A percentile compares a stretch with the other conserved stretches of the same genome.
Conservation (phyloP, 2,888 invertebrate genomes). For the Epiblema foenella region DNA sequence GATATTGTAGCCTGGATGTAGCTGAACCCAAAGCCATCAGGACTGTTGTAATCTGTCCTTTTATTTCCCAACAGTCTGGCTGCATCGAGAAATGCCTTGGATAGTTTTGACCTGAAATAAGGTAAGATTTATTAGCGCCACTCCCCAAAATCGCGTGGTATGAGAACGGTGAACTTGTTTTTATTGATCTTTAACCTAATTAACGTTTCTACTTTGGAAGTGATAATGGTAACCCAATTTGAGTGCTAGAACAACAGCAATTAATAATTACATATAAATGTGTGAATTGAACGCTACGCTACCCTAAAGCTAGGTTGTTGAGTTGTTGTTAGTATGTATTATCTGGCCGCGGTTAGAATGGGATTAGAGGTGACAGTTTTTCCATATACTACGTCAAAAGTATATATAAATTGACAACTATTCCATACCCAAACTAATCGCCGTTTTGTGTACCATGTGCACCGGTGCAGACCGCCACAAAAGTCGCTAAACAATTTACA, state of each 20-base stretch:
- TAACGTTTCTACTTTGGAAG: not conserved
- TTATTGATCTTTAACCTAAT: not conserved
- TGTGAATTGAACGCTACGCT: too few relatives aligned
- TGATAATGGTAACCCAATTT: not conserved
- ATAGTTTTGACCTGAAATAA: conserved; percentile 79
- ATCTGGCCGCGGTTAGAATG: too few relatives aligned
- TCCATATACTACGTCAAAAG: too few relatives aligned
- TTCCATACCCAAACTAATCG: too few relatives aligned
- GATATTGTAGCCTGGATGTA: conserved; percentile 77
- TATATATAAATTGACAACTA: too few relatives aligned
- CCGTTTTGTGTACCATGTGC: too few relatives aligned
- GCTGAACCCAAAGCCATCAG: conserved; percentile 85
- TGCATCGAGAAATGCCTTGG: conserved; percentile 87
- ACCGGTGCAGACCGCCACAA: too few relatives aligned
- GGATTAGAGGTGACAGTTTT: too few relatives aligned
- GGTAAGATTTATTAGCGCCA: conserved; percentile 1
- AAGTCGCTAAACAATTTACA: too few relatives aligned
- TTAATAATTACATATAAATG: too few relatives aligned
- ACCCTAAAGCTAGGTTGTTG: too few relatives aligned
- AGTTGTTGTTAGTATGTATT: too few relatives aligned
- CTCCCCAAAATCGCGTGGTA: not conserved
- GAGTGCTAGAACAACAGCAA: not conserved
- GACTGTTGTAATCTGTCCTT: conserved; percentile 89
- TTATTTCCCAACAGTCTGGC: conserved; percentile 86
- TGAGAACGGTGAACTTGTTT: not conserved